Base-by-base conservation (phyloP, 2,797 vertebrate genomes). In the Coilia nasus region DNA sequence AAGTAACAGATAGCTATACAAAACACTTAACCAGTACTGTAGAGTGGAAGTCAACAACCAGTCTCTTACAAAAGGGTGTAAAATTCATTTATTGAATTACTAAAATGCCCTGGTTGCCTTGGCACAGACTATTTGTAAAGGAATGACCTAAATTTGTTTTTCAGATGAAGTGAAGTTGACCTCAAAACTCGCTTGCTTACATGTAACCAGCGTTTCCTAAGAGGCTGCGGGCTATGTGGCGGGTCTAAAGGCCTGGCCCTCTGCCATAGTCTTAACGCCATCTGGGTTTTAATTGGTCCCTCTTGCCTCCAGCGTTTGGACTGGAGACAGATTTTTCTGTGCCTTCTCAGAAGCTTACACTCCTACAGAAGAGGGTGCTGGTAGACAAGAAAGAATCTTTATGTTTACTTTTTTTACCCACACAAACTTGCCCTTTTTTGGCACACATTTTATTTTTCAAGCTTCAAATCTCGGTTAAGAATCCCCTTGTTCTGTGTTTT, bases 101-200 rank as follows among this genome's bases (percentile, higher is more conserved):
- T 44, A 35, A 21, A 78, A 78, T 44, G 35, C 31, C 31, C 67
- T 41, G 14, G 6, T 41, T 5, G 6, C 71, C 35, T 44, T 21
- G 71, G 71, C 17, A 78, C 35, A 12, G 67, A 35, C 35, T 71
- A 71, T 35, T 67, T 67, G 64, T 31, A 71, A 71, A 71, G 14
- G 12, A 71, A 60, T 60, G 19, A 60, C 19, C 2, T 60, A n/a
- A 60, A 17, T 71, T 71, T 67, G 9, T 41, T 31, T 78, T 78
- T 78, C 71, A 17, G 67, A 35, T 75, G 67, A 75, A 75, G 71
- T 78, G 64, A 71, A 71, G 11, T 25, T 10, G 28, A 64, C 62
- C 62, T 23, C 35, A 80, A 35, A 86, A 64, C 17, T 15, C 10
- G 28, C 54, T 50, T n/a, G 44, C 44, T 12, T 54, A 60, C 50